Evolutionary conservation across 2,888 invertebrate species (phyloP).

Genomic region (Napeogenes sylphis): DNA sequence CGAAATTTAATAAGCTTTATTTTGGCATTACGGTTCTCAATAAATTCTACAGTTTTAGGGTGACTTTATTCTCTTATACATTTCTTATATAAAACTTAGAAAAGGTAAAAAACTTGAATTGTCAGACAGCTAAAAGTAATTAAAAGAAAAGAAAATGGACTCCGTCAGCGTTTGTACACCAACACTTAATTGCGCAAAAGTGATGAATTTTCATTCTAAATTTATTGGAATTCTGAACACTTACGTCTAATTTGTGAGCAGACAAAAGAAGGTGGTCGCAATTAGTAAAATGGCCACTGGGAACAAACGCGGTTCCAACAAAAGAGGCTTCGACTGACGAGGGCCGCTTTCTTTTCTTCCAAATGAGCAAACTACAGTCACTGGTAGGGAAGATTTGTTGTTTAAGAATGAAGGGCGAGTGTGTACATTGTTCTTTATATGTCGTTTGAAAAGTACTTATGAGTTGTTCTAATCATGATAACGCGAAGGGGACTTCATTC

Average conservation of each 20-base stretch:
- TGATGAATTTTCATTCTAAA: conserved; percentile 47
- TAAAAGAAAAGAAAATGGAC: conserved; percentile 7
- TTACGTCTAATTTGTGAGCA: conserved; percentile 66
- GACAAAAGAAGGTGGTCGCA: conserved; percentile 70
- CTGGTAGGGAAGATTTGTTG: conserved; percentile 70
- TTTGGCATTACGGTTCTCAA: not conserved
- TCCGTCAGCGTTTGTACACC: conserved; percentile 13
- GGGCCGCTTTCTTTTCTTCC: conserved; percentile 73
- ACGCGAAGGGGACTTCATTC: conserved; percentile 38
- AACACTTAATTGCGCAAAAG: conserved; percentile 35
- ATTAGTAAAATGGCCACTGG: conserved; percentile 75
- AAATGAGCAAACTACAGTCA: conserved; percentile 74
- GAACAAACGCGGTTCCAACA: conserved; percentile 72
- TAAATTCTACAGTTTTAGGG: not conserved
- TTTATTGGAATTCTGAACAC: conserved; percentile 52
- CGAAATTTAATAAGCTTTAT: conserved; percentile 4
- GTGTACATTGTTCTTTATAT: conserved; percentile 64
- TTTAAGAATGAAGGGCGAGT: conserved; percentile 67
- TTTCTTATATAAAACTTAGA: not conserved
- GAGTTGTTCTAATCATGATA: conserved; percentile 68
- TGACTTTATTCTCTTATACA: not conserved
- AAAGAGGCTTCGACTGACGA: conserved; percentile 62
- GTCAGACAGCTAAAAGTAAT: conserved; percentile 4
- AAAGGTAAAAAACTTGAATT: not conserved
- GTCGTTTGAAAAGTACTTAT: conserved; percentile 70